These are phyloP conservation scores for Irena cyanogastra DNA, from an alignment of 2,113 vertebrate species.

Conservation along the genomic window DNA sequence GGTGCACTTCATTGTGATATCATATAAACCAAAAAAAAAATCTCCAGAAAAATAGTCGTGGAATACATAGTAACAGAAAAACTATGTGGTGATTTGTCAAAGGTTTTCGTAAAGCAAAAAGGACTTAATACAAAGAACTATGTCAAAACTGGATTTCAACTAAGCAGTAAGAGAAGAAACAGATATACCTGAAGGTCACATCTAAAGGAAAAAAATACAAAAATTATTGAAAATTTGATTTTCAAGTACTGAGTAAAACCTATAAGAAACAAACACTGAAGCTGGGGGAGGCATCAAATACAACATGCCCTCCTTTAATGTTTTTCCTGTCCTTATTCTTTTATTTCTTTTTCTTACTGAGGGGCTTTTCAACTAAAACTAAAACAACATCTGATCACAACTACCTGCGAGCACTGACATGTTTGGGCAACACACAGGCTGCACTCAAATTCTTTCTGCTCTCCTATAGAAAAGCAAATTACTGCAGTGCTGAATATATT, in stretches of 20 bases:
- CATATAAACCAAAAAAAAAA: neutral
- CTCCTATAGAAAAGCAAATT: neutral
- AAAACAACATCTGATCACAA: neutral
- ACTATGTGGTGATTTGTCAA: neutral
- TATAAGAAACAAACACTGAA: neutral
- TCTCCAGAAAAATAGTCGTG: neutral
- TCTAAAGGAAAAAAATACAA: neutral
- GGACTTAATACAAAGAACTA: neutral
- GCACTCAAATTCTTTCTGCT: neutral
- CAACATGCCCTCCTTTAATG: neutral
- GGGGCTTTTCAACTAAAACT: neutral
- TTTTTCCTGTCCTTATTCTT: neutral
- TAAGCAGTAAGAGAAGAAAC: neutral
- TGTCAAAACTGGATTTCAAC: neutral
- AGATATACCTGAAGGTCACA: neutral
- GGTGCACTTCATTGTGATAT: neutral
- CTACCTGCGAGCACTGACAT: accelerated
- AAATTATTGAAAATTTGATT: neutral
- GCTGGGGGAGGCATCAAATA: neutral
- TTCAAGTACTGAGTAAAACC: neutral
- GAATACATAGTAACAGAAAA: neutral
- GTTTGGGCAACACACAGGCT: neutral
- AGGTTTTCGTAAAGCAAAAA: neutral
- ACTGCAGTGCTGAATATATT: neutral
- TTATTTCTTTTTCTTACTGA: neutral